These are phyloP conservation scores for Echinometra lucunter DNA, from an alignment of 53 echinoderm and acorn worm species.

Conservation along the genomic window DNA sequence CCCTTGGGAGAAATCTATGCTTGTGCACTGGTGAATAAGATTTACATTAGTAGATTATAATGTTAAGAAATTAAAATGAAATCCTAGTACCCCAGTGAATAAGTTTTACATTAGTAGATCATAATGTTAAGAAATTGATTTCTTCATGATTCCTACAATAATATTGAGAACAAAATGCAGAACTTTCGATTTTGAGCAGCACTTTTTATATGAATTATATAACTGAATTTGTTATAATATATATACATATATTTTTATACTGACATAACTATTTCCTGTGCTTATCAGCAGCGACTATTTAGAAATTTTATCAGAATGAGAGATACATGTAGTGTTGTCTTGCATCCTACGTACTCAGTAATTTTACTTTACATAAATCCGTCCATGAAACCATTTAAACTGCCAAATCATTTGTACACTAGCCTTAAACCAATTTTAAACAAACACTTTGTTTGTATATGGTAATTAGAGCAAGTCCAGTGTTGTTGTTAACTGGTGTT, in stretches of 20 bases:
- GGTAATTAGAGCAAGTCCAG: neutral
- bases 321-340: neutral
- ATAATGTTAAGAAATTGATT: neutral
- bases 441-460: neutral
- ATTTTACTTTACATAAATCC: neutral
- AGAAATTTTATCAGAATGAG: neutral
- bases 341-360: neutral
- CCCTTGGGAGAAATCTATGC: too few species aligned
- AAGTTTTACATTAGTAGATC: neutral
- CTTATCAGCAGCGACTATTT: neutral
- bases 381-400: neutral
- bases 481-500: neutral
- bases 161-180: neutral
- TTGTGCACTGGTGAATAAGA: too few species aligned
- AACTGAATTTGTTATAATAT: neutral
- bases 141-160: neutral
- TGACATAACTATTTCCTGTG: neutral
- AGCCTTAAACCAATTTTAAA: neutral
- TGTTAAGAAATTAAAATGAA: too few species aligned
- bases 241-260: conserved; percentile 37
- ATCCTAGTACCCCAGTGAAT: too few species aligned
- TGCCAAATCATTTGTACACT: neutral
- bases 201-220: neutral
- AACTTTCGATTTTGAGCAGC: neutral
- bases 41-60: too few species aligned